phyloP scores from a whole-genome alignment of 2,113 vertebrate species.

The Mugil cephalus region DNA sequence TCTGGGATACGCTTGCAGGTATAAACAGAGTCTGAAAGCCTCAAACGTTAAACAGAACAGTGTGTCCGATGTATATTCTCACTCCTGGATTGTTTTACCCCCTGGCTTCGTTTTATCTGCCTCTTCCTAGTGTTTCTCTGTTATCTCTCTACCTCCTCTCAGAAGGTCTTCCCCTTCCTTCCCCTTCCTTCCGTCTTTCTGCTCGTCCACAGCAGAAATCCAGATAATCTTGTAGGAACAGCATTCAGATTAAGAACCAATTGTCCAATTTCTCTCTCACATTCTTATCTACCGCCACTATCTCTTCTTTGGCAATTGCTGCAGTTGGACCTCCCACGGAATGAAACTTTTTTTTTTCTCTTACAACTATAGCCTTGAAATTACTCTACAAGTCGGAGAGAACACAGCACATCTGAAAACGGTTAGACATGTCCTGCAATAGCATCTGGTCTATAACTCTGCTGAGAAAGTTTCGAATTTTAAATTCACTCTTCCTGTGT shows the following conservation, averaged over 20 bases:
- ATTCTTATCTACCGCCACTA: slow-evolving; percentile 4
- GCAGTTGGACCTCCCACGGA: neutral
- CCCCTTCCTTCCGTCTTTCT: slow-evolving; percentile 30
- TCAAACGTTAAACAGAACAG: slow-evolving; percentile 50
- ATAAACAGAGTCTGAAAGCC: slow-evolving; percentile 55
- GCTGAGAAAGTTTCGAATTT: neutral
- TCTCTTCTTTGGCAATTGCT: neutral
- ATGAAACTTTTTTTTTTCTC: neutral
- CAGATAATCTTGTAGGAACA: slow-evolving; percentile 23
- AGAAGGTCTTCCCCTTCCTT: slow-evolving; percentile 36
- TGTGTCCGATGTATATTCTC: slow-evolving; percentile 37
- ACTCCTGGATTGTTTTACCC: slow-evolving; percentile 29
- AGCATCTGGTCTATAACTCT: neutral
- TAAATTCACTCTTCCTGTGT: neutral
- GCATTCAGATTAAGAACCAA: slow-evolving; percentile 12
- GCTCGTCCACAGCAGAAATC: slow-evolving; percentile 13
- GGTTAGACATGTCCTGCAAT: neutral
- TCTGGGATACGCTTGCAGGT: slow-evolving; percentile 35
- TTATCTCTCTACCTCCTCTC: slow-evolving; percentile 18
- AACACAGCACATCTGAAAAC: neutral
- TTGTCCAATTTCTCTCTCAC: slow-evolving; percentile 25
- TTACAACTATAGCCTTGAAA: neutral
- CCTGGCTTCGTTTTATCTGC: slow-evolving; percentile 8
- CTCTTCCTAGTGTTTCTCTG: neutral
- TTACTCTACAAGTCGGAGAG: neutral